Evolutionary conservation across 1,140 invertebrate genomes (phyloP).

Genomic region (Sitobion miscanthi): DNA sequence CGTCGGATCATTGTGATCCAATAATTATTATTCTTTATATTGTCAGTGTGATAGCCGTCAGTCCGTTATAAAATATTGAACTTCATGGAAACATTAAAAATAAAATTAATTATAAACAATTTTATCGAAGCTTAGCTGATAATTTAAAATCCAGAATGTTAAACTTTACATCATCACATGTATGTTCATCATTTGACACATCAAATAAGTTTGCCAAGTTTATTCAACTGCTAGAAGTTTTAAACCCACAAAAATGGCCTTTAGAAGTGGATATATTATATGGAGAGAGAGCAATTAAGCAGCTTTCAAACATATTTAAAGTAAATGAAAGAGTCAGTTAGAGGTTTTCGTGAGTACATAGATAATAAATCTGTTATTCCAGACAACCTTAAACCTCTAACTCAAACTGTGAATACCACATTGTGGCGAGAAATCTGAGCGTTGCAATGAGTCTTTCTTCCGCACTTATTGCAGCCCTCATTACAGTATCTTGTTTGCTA

Average conservation of each 20-base stretch:
- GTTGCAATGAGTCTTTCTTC: slow-evolving; percentile 62
- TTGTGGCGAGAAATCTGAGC: slow-evolving; percentile 61
- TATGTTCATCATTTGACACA: background rate
- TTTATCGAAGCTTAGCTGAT: background rate
- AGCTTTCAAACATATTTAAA: slow-evolving; percentile 27
- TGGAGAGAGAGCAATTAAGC: slow-evolving; percentile 1
- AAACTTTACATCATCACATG: slow-evolving; percentile 7
- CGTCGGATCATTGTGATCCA: too few relatives aligned
- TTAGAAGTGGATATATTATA: background rate
- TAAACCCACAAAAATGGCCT: background rate
- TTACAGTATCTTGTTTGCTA: slow-evolving; percentile 62
- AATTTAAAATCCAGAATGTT: slow-evolving; percentile 38
- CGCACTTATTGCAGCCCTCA: slow-evolving; percentile 62
- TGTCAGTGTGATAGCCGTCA: too few relatives aligned
- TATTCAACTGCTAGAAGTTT: slow-evolving; percentile 24
- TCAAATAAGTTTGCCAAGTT: background rate
- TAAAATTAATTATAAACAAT: slow-evolving; percentile 1
- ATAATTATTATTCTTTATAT: too few relatives aligned
- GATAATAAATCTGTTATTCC: slow-evolving; percentile 20
- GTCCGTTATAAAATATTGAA: background rate
- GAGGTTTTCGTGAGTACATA: slow-evolving; percentile 22
- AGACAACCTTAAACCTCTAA: background rate
- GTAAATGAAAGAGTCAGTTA: slow-evolving; percentile 19
- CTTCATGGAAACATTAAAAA: background rate
- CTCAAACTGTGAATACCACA: background rate